These are phyloP conservation scores for Eclectus roratus DNA, from an alignment of 2,113 vertebrate genomes.

Conservation along the genomic window DNA sequence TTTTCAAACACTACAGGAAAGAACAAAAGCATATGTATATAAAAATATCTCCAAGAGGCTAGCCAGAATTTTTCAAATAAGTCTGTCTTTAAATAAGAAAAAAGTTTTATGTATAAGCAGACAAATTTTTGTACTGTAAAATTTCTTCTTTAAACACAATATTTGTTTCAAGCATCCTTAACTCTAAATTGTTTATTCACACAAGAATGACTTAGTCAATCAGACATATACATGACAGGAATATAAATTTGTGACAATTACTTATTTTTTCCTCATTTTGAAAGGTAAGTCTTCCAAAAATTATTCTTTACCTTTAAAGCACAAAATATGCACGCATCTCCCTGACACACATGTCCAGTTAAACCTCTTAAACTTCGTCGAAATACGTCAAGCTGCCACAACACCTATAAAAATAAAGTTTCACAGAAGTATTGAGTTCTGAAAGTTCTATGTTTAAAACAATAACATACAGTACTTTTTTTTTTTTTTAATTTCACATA, in stretches of 20 bases:
- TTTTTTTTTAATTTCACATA: not conserved
- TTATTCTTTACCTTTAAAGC: constrained; percentile 89
- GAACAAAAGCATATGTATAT: not conserved
- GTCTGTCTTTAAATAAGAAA: not conserved
- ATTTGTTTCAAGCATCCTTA: not conserved
- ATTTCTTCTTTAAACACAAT: not conserved
- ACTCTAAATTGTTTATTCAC: not conserved
- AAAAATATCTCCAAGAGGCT: not conserved
- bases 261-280: not conserved
- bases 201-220: not conserved
- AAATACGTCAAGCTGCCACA: constrained; percentile 98
- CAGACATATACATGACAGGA: accelerated
- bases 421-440: not conserved
- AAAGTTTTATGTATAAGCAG: not conserved
- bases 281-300: not conserved
- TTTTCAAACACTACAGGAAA: not conserved
- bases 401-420: constrained; percentile 77
- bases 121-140: not conserved
- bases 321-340: constrained; percentile 97
- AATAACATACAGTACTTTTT: not conserved
- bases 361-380: constrained; percentile 92
- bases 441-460: not conserved
- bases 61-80: not conserved
- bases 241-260: not conserved
- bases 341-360: constrained; percentile 91